Conservation (phyloP, 2,888 invertebrate genomes). For the Ophion obscuratus region DNA sequence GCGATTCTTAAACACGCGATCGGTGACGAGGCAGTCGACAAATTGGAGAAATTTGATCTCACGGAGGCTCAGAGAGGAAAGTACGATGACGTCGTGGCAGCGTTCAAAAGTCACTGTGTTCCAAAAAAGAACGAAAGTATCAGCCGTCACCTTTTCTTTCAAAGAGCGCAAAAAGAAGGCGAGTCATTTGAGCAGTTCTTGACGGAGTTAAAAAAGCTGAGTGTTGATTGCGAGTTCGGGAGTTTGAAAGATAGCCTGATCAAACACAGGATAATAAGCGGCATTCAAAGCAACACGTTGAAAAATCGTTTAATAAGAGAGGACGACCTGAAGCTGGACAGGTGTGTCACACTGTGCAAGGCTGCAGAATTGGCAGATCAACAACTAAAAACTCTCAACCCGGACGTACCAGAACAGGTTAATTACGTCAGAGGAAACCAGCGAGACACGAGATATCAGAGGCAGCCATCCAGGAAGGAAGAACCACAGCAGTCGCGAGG, state of each 20-base stretch:
- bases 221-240: no score
- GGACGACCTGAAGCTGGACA: conserved; percentile 62
- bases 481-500: background rate
- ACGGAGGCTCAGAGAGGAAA: no score
- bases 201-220: no score
- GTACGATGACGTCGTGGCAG: no score
- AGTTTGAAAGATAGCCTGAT: conserved; percentile 68
- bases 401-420: background rate
- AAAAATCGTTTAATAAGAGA: conserved; percentile 69
- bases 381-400: conserved; percentile 7
- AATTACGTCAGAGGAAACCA: background rate
- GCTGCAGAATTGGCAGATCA: conserved; percentile 62
- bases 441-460: background rate
- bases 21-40: no score
- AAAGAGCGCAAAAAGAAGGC: no score
- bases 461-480: background rate
- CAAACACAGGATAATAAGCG: conserved; percentile 69
- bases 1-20: no score
- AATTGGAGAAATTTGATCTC: no score
- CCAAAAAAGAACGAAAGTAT: no score
- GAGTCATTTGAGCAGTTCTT: no score
- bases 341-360: conserved; percentile 66
- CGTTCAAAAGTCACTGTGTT: no score
- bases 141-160: no score
- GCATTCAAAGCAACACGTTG: conserved; percentile 67